phyloP scores from a whole-genome alignment of 2,888 invertebrate species.

The Cheilosia soror region DNA sequence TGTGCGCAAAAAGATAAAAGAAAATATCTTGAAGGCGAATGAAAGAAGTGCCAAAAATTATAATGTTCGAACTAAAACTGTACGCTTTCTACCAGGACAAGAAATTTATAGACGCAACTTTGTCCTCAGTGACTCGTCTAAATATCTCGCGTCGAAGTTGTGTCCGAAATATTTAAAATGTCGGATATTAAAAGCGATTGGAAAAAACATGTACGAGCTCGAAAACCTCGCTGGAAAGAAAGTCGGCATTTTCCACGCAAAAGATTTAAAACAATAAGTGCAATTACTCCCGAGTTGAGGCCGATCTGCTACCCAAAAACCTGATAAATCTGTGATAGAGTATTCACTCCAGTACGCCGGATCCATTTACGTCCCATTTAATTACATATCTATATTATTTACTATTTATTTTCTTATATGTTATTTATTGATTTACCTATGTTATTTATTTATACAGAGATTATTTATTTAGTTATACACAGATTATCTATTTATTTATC shows the following conservation, averaged over 20 bases:
- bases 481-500: no score
- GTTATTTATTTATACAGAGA: no score
- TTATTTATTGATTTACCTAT: no score
- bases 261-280: constrained; percentile 1
- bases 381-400: no score
- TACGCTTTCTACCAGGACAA: background rate
- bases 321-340: no score
- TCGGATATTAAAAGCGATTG: constrained; percentile 5
- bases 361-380: no score
- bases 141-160: background rate
- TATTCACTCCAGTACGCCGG: no score
- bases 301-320: no score
- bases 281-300: no score
- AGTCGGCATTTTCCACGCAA: background rate
- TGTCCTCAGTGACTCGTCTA: background rate
- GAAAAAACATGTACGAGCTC: background rate
- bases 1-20: background rate
- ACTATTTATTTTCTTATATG: no score
- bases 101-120: background rate
- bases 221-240: background rate
- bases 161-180: constrained; percentile 10
- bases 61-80: background rate
- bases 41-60: constrained; percentile 28
- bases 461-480: no score
- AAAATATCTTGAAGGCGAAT: constrained; percentile 30